These are phyloP conservation scores for Xestia sexstrigata DNA, from an alignment of 2,888 invertebrate species.

Conservation along the genomic window DNA sequence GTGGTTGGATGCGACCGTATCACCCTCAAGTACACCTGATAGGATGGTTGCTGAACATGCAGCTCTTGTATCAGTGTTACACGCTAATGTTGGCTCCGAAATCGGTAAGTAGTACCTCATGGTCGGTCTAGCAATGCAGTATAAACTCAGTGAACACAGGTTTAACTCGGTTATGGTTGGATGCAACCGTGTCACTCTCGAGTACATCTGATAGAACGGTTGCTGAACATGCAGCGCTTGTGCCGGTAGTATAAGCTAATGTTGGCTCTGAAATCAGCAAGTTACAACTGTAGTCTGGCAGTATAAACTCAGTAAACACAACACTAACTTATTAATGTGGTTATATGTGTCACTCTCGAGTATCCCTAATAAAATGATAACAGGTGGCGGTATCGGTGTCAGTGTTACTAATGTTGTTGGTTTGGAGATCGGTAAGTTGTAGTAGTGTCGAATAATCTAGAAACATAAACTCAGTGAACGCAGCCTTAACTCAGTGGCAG, in stretches of 20 bases:
- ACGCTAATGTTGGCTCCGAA: slow-evolving; percentile 97
- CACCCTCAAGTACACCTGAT: slow-evolving; percentile 92
- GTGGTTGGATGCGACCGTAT: slow-evolving; percentile 93
- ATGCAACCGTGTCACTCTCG: slow-evolving; percentile 91
- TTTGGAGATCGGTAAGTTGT: slow-evolving; percentile 94
- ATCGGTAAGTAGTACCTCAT: slow-evolving; percentile 91
- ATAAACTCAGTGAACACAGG: slow-evolving; percentile 92
- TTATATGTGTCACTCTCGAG: slow-evolving; percentile 86
- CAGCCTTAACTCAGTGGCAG: not conserved
- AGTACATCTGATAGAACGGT: not conserved
- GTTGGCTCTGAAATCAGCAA: slow-evolving; percentile 97
- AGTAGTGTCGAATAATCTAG: not conserved
- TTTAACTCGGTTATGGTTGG: slow-evolving; percentile 92
- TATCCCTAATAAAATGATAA: no score
- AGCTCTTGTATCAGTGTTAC: slow-evolving; percentile 95
- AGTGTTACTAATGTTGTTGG: slow-evolving; percentile 96
- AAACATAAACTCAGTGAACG: not conserved
- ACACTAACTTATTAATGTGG: slow-evolving; percentile 84
- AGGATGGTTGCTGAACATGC: slow-evolving; percentile 96
- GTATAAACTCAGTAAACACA: slow-evolving; percentile 3
- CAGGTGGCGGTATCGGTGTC: no score
- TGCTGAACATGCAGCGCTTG: slow-evolving; percentile 95
- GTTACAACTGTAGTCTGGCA: slow-evolving; percentile 57
- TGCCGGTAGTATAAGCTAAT: slow-evolving; percentile 97
- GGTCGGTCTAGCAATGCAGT: not conserved